Evolutionary conservation across 2,888 invertebrate genomes (phyloP).

Genomic region (Agriopis leucophaearia): DNA sequence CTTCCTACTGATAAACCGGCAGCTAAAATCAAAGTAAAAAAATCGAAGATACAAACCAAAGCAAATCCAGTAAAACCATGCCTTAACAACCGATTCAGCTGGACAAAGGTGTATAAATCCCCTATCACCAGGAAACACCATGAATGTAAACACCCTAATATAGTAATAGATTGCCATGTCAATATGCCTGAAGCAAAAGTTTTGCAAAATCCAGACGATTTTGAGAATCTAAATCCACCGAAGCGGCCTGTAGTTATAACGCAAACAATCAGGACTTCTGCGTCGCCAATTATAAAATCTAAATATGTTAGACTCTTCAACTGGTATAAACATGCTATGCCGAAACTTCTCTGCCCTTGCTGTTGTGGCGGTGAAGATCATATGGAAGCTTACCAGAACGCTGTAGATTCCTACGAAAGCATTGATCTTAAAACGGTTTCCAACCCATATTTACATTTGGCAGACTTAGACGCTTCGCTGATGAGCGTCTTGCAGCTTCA

Average conservation of each 20-base stretch:
- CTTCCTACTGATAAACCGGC: slow-evolving; percentile 37
- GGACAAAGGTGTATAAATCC: slow-evolving; percentile 68
- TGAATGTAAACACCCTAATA: slow-evolving; percentile 39
- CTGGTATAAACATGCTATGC: slow-evolving; percentile 54
- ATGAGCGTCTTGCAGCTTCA: slow-evolving; percentile 68
- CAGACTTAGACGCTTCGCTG: slow-evolving; percentile 67
- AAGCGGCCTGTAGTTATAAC: slow-evolving; percentile 41
- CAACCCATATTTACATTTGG: slow-evolving; percentile 47
- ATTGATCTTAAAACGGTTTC: slow-evolving; percentile 60
- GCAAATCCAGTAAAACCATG: slow-evolving; percentile 41
- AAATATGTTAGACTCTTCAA: slow-evolving; percentile 33
- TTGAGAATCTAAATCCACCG: slow-evolving; percentile 16
- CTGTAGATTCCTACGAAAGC: slow-evolving; percentile 66
- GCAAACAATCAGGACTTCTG: slow-evolving; percentile 55
- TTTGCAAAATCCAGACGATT: slow-evolving; percentile 13
- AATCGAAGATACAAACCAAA: slow-evolving; percentile 37
- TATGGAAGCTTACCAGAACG: slow-evolving; percentile 51
- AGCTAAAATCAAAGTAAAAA: slow-evolving; percentile 20
- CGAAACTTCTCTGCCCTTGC: slow-evolving; percentile 69
- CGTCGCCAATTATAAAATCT: slow-evolving; percentile 48
- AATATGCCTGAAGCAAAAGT: slow-evolving; percentile 11
- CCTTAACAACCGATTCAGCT: slow-evolving; percentile 51
- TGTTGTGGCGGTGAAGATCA: slow-evolving; percentile 64
- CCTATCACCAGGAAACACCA: slow-evolving; percentile 50
- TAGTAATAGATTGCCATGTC: slow-evolving; percentile 35